These are phyloP conservation scores for Parnassius mnemosyne DNA, from an alignment of 2,888 invertebrate genomes.

Conservation along the genomic window DNA sequence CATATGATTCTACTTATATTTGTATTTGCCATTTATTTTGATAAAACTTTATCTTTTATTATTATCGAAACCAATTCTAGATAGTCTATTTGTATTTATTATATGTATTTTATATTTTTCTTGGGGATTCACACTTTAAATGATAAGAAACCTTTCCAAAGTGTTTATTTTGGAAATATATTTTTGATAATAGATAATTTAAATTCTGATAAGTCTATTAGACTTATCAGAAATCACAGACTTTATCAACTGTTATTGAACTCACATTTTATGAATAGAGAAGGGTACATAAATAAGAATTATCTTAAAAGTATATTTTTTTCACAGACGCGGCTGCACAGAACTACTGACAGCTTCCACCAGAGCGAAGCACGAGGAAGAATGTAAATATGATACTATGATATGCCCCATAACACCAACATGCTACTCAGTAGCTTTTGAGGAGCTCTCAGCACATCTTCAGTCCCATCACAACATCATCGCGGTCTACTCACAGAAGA, in stretches of 20 bases:
- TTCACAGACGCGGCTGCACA: constrained; percentile 71
- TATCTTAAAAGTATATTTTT: constrained; percentile 33
- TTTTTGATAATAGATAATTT: no score
- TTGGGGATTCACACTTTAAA: no score
- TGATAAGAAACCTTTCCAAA: no score
- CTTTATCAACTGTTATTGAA: no score
- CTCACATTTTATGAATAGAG: no score
- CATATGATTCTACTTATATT: not conserved
- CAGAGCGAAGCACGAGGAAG: constrained; percentile 70
- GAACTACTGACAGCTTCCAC: constrained; percentile 63
- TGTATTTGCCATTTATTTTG: not conserved
- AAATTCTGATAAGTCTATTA: no score
- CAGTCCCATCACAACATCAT: constrained; percentile 68
- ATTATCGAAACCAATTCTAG: not conserved
- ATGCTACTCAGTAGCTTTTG: constrained; percentile 68
- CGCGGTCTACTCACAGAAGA: constrained; percentile 73
- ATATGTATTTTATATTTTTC: no score
- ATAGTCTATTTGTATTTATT: no score
- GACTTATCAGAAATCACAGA: no score
- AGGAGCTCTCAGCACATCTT: constrained; percentile 67
- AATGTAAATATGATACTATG: constrained; percentile 72
- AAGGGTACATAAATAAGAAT: no score
- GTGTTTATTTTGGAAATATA: no score
- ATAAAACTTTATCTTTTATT: not conserved
- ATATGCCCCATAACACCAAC: constrained; percentile 69